Evolutionary conservation across 1,140 invertebrate genomes (phyloP).

Genomic region (Tribolium castaneum): DNA sequence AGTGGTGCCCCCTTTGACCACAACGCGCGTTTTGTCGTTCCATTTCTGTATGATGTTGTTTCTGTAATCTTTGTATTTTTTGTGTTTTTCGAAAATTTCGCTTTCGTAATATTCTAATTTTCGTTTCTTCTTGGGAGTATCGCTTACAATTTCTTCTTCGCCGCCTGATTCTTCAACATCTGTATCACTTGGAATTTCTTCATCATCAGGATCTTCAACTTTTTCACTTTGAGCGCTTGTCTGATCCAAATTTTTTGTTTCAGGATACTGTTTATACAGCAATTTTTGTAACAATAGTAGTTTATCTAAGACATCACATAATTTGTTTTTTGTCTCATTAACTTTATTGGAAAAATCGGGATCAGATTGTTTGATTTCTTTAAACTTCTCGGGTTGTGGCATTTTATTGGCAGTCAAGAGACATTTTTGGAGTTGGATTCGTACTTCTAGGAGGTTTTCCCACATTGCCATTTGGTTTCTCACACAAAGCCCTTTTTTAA

Average conservation of each 20-base stretch:
- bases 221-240: slow-evolving; percentile 49
- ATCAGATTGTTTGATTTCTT: slow-evolving; percentile 65
- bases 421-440: slow-evolving; percentile 88
- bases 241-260: slow-evolving; percentile 68
- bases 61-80: slow-evolving; percentile 77
- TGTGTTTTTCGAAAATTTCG: slow-evolving; percentile 72
- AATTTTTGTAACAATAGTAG: slow-evolving; percentile 72
- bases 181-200: slow-evolving; percentile 67
- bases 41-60: slow-evolving; percentile 88
- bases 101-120: slow-evolving; percentile 74
- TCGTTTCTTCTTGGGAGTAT: slow-evolving; percentile 67
- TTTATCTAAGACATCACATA: slow-evolving; percentile 73
- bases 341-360: slow-evolving; percentile 68
- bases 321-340: slow-evolving; percentile 66
- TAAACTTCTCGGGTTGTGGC: slow-evolving; percentile 72
- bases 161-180: slow-evolving; percentile 63
- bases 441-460: slow-evolving; percentile 84
- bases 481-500: slow-evolving; percentile 82
- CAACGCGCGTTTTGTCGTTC: slow-evolving; percentile 89
- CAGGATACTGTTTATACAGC: slow-evolving; percentile 73
- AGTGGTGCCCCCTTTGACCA: slow-evolving; percentile 69
- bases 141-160: slow-evolving; percentile 51
- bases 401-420: slow-evolving; percentile 80
- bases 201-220: slow-evolving; percentile 64
- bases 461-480: slow-evolving; percentile 82